Base-by-base conservation (phyloP, 2,113 vertebrate genomes). In the Otus sunia region DNA sequence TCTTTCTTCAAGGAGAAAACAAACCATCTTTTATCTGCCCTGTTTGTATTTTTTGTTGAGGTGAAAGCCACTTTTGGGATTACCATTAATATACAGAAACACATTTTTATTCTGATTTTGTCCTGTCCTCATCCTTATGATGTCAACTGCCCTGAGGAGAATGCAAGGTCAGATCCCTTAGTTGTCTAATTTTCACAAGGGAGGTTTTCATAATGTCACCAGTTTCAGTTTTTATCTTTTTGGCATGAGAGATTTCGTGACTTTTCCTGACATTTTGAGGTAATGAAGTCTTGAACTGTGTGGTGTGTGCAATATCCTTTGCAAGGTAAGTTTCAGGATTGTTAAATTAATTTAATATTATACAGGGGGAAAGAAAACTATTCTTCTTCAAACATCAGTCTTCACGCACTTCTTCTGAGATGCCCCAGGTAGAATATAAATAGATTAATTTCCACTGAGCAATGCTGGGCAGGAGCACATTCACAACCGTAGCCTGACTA, bases 261-360 rank as follows among this genome's bases (percentile, higher is more conserved):
- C 64, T 96, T 96, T 94, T 95, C 34, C n/a, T 91, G 88, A 84
- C 60, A 87, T 91, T 91, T 86, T 68, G 60, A 53, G 56, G 10
- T 69, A 94, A 85, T 43, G 60, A 87, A 94, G 71, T 89, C 90
- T 88, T 83, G 62, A 92, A 50, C 11, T 76, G 8, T 43, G n/a
- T 26, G n/a, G 6, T 85, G 14, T 64, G 15, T 69, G 37, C 75
- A 94, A 90, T 83, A 92, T 67, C 19, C 37, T 88, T 88, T 88
- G 36, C 89, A 94, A 89, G 23, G 49, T 92, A 96, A 92, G 56
- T 77, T 86, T 80, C 74, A 64, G 21, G 41, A 77, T 30, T 88
- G 36, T 18, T 95, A 91, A 87, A 66, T 77, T 77, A 72, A 77
- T 50, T 84, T 84, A 39, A 18, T 71, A 26, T 71, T 85, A 62